Conservation (phyloP, 2,888 invertebrate genomes). For the Scotopteryx bipunctaria region DNA sequence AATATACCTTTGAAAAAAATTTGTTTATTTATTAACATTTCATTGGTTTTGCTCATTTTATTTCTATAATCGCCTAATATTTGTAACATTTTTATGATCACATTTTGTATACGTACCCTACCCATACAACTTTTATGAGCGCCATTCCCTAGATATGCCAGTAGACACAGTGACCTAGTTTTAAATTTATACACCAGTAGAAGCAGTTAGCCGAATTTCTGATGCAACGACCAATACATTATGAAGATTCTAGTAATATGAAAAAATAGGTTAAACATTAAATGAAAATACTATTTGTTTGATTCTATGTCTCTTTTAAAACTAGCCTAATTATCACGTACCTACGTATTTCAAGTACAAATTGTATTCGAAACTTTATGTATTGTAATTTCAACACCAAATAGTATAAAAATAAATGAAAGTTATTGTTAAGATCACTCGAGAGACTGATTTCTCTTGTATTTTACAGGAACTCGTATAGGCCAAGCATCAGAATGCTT, state of each 20-base stretch:
- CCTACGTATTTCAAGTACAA: no score
- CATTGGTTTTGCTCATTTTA: no score
- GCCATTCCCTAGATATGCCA: constrained; percentile 53
- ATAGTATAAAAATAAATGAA: no score
- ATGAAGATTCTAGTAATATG: constrained; percentile 24
- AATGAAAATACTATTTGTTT: not conserved
- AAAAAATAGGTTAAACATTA: constrained; percentile 26
- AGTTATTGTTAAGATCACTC: no score
- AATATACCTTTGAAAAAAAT: no score
- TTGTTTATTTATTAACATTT: no score
- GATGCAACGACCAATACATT: constrained; percentile 36
- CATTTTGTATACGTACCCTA: constrained; percentile 2
- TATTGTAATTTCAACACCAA: no score
- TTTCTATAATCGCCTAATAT: no score
- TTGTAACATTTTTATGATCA: no score
- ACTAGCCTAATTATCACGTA: no score
- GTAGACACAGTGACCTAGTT: constrained; percentile 68
- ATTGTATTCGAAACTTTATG: no score
- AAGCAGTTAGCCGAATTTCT: constrained; percentile 60
- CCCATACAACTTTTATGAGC: constrained; percentile 48
- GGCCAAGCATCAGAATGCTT: constrained; percentile 99
- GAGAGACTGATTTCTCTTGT: constrained; percentile 6
- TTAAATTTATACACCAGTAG: constrained; percentile 67
- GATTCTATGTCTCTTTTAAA: no score
- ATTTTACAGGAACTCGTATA: constrained; percentile 92